Evolutionary conservation across 1,140 invertebrate species (phyloP), one percentile per base, ranked within the genome.

Genomic region (Rhagoletis zephyria): DNA sequence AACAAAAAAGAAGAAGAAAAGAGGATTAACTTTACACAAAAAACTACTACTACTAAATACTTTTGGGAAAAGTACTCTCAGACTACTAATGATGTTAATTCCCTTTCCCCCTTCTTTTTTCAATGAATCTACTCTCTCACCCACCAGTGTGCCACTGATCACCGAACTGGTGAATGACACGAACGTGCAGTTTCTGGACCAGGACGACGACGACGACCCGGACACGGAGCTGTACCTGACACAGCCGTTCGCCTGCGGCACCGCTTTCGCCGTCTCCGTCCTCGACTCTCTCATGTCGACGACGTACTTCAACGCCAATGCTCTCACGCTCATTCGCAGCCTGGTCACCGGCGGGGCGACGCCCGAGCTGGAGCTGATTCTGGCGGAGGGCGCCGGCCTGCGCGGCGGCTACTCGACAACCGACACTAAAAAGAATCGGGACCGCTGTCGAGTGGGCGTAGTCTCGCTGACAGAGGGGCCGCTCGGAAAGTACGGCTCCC

Each of bases 281-380:
- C 95, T 99, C 89, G 99, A 99, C 94, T 99, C 98, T 70, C 95
- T 99, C 64, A 99, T 99, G 98, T 99, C 98, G 90, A 99, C 99
- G 98, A 99, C 99, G 81, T 99, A 99, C 93, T 99, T 99, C 95
- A 99, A 99, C 94, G 98, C 99, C 94, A 99, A 99, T 94, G 99
- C 99, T 92, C 95, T 99, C 94, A 99, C 98, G 70, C 93, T 99
- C 90, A 99, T 99, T 91, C 95, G 99, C 92, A 99, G 98, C 51
- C 94, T 99, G 89, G 99, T 99, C 90, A 99, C 99, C 88, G 99
- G 99, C 90, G 99, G 99, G 88, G 99, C 99, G 87, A 99, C 99
- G 65, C 99, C 99, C 16, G 99, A 99, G 94, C 94, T 99, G 90
- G 99, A 99, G 94, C 95, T 99, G 89, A 99, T 99, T 91, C 94